Evolutionary conservation across 2,113 vertebrate species (phyloP).

Genomic region (Chaetorhynchus papuensis): DNA sequence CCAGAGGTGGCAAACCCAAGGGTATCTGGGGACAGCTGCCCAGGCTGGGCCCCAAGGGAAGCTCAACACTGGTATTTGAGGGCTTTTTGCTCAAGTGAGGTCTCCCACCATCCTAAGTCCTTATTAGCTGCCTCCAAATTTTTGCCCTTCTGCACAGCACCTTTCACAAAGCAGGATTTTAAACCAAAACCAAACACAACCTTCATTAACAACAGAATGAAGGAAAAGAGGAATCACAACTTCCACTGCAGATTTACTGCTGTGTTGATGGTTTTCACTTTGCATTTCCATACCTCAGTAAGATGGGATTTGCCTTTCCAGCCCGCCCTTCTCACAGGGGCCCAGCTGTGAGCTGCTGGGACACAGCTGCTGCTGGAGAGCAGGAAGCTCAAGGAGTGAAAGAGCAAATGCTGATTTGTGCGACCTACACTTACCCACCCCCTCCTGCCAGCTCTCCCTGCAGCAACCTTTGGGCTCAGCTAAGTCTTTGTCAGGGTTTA

Average conservation of each 20-base stretch:
- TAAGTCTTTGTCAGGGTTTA: not conserved
- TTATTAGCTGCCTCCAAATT: not conserved
- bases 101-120: not conserved
- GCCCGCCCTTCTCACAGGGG: not conserved
- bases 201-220: not conserved
- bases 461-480: not conserved
- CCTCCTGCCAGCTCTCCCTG: not conserved
- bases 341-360: not conserved
- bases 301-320: not conserved
- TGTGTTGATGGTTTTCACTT: not conserved
- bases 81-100: not conserved
- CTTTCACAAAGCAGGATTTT: not conserved
- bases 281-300: not conserved
- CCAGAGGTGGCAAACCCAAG: not conserved
- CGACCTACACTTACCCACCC: not conserved
- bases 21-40: not conserved
- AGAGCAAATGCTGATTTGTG: not conserved
- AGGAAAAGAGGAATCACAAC: not conserved
- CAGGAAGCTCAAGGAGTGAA: not conserved
- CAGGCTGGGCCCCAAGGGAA: not conserved
- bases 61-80: accelerated
- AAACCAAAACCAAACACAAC: not conserved
- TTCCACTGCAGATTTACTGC: not conserved
- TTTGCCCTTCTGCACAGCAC: not conserved
- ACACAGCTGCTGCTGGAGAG: not conserved